These are phyloP conservation scores for Falco punctatus DNA, from an alignment of 2,113 vertebrate genomes.

Conservation along the genomic window DNA sequence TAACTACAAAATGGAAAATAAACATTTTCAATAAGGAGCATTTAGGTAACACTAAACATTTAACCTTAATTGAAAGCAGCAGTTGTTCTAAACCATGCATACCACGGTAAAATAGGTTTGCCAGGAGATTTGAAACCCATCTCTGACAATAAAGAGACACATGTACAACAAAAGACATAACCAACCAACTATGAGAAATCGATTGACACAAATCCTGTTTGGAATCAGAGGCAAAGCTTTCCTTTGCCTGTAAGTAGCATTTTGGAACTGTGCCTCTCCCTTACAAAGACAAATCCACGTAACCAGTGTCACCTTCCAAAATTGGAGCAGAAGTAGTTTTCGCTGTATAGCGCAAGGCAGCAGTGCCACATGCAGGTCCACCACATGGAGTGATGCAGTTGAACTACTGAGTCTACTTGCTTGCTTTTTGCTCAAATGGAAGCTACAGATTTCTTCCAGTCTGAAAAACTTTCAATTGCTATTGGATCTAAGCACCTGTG, in stretches of 20 bases:
- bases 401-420: background rate
- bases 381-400: background rate
- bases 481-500: background rate
- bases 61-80: background rate
- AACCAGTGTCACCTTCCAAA: background rate
- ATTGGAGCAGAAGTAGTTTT: background rate
- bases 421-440: background rate
- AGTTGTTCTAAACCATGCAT: background rate
- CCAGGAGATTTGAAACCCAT: background rate
- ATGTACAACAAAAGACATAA: background rate
- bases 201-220: background rate
- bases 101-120: background rate
- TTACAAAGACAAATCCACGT: background rate
- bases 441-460: background rate
- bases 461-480: background rate
- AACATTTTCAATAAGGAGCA: background rate
- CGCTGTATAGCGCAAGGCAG: background rate
- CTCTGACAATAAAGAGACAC: background rate
- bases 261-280: background rate
- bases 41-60: background rate
- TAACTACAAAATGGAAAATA: background rate
- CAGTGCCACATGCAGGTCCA: accelerated
- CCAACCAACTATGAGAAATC: background rate
- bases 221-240: background rate
- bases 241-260: background rate